Evolutionary conservation across 2,888 invertebrate species (phyloP), one percentile per base, ranked within the genome.

Genomic region (Stegophylla sp.): DNA sequence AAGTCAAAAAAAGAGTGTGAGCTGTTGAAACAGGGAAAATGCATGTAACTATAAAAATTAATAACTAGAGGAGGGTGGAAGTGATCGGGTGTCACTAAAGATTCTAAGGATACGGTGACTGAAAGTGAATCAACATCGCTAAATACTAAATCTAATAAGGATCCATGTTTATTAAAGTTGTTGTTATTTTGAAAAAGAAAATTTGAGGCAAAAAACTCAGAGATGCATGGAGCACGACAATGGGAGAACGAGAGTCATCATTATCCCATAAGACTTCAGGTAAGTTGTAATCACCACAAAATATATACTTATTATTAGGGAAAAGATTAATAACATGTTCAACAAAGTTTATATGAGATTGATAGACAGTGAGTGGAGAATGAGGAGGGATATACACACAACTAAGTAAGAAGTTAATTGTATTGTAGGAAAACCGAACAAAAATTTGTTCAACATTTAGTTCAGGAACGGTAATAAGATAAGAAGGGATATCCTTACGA

Each of bases 151-250:
- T 53, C 53, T 53, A 53, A 53, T 53, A 53, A 53, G 53, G 20
- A 53, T 53, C 45, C 45, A 45, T 45, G 45, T 12, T 45, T 45
- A 45, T 45, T 45, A 15, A 10, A n/a, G n/a, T 41, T 64, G 63
- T 12, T 64, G 41, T 34, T 41, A 64, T 41, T n/a, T 34, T 34
- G 63, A 41, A 64, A 41, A 64, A 64, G 41, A 64, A 10, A 41
- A 41, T 64, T 20, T 9, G 63, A 17, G 41, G 41, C 17, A 41
- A 64, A 64, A 41, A 64, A 64, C n/a, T 64, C 63, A n/a, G 63
- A 20, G 2, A 63, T 34, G 17, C 61, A 34, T 0, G 59, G 59
- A 61, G 28, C 59, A 28, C 15, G 28, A 61, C 59, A 61, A 26
- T 26, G 26, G 26, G 59, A 61, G 59, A 26, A 61, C 15, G 59